Evolutionary conservation across 2,888 invertebrate species (phyloP).

Genomic region (Argyresthia albistria): DNA sequence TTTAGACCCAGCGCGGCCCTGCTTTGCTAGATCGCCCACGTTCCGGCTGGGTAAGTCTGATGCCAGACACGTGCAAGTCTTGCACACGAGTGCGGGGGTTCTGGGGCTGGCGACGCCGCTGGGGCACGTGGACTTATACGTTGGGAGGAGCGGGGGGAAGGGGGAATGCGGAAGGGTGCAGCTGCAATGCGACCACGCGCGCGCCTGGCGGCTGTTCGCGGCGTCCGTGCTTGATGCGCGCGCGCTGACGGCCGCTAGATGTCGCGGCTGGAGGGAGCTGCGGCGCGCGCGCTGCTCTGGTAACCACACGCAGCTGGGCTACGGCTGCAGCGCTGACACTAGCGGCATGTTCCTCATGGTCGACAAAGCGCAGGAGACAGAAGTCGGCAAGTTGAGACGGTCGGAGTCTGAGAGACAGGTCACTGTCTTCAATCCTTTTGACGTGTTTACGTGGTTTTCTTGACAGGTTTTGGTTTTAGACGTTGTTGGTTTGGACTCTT

Average conservation of each 20-base stretch:
- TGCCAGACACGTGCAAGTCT: constrained; percentile 49
- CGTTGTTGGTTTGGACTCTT: background rate
- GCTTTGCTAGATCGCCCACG: constrained; percentile 30
- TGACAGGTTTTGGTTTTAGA: background rate
- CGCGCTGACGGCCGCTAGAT: constrained; percentile 28
- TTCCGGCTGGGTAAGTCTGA: constrained; percentile 32
- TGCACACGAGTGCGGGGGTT: constrained; percentile 51
- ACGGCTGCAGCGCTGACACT: constrained; percentile 23
- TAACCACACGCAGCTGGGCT: constrained; percentile 30
- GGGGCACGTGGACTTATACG: constrained; percentile 52
- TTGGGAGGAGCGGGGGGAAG: constrained; percentile 49
- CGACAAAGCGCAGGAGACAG: constrained; percentile 8
- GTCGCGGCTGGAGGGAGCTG: constrained; percentile 35
- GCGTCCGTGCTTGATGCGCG: constrained; percentile 29
- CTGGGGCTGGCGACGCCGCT: constrained; percentile 42
- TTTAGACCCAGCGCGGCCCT: constrained; percentile 54
- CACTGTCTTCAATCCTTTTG: constrained; percentile 31
- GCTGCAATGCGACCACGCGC: constrained; percentile 51
- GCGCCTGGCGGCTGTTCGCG: constrained; percentile 43
- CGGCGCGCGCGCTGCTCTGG: constrained; percentile 31
- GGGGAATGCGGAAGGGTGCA: constrained; percentile 20
- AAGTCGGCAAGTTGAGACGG: constrained; percentile 5
- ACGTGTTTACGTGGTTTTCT: constrained; percentile 15
- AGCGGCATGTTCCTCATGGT: constrained; percentile 43
- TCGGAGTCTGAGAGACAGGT: constrained; percentile 6